A percentile compares a stretch with the other conserved stretches of the same genome.
phyloP scores from a whole-genome alignment of 53 echinoderm and acorn worm genomes.

The Hippasteria phrygiana region DNA sequence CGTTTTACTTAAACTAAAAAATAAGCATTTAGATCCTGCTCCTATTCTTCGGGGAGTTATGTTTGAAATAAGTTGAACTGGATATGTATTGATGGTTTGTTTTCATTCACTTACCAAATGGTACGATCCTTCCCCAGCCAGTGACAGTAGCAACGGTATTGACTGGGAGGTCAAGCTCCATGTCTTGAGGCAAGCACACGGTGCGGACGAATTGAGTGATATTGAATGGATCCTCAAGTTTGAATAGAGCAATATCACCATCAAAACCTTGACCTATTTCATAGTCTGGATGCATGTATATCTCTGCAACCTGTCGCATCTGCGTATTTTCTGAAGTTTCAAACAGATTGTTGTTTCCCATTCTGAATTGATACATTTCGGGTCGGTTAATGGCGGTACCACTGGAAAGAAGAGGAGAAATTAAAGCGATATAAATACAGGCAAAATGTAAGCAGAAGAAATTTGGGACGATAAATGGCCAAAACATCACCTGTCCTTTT shows the following conservation, averaged over 20 bases:
- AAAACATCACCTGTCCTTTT: too few relatives aligned
- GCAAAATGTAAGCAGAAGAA: too few relatives aligned
- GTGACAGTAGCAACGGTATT: constrained; percentile 51
- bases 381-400: constrained; percentile 19
- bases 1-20: too few relatives aligned
- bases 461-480: too few relatives aligned
- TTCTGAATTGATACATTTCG: constrained; percentile 27
- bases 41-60: too few relatives aligned
- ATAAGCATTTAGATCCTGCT: too few relatives aligned
- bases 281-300: constrained; percentile 62
- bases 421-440: not conserved
- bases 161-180: not conserved
- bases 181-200: constrained; percentile 35
- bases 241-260: constrained; percentile 62
- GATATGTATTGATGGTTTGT: too few relatives aligned
- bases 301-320: constrained; percentile 15
- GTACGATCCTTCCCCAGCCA: constrained; percentile 62
- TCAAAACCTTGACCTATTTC: not conserved
- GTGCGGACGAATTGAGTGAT: constrained; percentile 68
- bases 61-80: too few relatives aligned
- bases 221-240: constrained; percentile 21
- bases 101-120: constrained; percentile 46
- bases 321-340: not conserved
- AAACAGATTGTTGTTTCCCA: constrained; percentile 19
- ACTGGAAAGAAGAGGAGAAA: not conserved